Evolutionary conservation across 2,113 vertebrate genomes (phyloP).

Genomic region (Nannobrachium achirus): DNA sequence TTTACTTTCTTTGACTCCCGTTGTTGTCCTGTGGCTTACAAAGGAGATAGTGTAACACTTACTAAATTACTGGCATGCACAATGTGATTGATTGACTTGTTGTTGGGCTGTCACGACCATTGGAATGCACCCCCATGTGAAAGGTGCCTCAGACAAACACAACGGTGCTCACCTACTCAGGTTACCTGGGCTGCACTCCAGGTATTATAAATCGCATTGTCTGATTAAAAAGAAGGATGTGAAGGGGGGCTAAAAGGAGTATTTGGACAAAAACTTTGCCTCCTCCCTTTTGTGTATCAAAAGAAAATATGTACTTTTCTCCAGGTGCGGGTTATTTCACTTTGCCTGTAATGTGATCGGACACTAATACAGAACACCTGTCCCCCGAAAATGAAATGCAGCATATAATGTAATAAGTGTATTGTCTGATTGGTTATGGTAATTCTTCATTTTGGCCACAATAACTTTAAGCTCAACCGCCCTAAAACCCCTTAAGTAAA

Average conservation of each 20-base stretch:
- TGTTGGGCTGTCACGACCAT: conserved; percentile 57
- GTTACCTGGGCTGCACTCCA: conserved; percentile 60
- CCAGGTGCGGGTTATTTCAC: conserved; percentile 70
- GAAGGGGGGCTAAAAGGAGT: conserved; percentile 3
- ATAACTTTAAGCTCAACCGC: conserved; percentile 63
- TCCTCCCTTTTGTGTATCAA: conserved; percentile 44
- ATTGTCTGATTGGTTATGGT: conserved; percentile 79
- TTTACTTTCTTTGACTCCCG: conserved; percentile 19
- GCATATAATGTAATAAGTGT: conserved; percentile 71
- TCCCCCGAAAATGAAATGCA: conserved; percentile 57
- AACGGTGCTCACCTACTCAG: conserved; percentile 59
- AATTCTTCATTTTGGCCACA: conserved; percentile 75
- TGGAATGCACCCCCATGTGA: conserved; percentile 66
- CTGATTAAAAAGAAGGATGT: conserved; percentile 23
- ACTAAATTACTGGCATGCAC: conserved; percentile 53
- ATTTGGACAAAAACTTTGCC: conserved; percentile 29
- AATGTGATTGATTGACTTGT: conserved; percentile 71
- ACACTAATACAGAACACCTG: conserved; percentile 76
- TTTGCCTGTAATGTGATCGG: conserved; percentile 65
- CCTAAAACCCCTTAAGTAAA: conserved; percentile 59
- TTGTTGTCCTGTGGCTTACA: conserved; percentile 52
- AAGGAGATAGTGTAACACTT: conserved; percentile 66
- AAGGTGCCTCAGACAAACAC: conserved; percentile 65
- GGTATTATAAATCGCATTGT: conserved; percentile 59
- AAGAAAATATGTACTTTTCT: conserved; percentile 56